Evolutionary conservation across 2,888 invertebrate species (phyloP), one percentile per base, ranked within the genome.

Genomic region (Mythimna impura): DNA sequence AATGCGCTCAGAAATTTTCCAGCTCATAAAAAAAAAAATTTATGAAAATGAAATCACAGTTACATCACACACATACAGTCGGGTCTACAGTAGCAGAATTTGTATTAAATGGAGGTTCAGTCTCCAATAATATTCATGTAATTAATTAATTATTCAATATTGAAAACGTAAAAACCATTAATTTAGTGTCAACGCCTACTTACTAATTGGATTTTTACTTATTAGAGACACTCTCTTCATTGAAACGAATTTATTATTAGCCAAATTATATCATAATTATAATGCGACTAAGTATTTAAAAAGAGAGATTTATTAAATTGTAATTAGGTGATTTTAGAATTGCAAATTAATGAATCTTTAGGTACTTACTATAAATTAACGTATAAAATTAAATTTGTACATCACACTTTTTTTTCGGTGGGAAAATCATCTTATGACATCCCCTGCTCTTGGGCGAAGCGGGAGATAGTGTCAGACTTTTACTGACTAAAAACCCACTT

Each of bases 181-280:
- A 57, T 30, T 79, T 47, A 54, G 30, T 50, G 54, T 65, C n/a
- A 36, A 54, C 52, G 25, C 60, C 12, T 47, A 65, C 73, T 6
- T 47, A 54, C 73, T 73, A 76, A 76, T 79, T 78, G 74, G 74
- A 73, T 65, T 78, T 78, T 79, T 68, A 74, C 43, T 65, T 68
- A 78, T 74, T 69, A 80, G 52, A 40, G 36, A 69, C 47, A 66
- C 69, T 62, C 61, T 68, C 43, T 55, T 57, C 20, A 66, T 40
- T 65, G 36, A 65, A 66, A 66, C 22, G 64, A 74, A 57, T 57
- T 79, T 65, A 68, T 54, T 68, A 52, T 36, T 65, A 57, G 12
- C 43, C 30, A 80, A 62, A 69, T 66, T 61, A 65, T 47, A 47
- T 20, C 47, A 47, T 64, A 36, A 65, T 57, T 54, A 58, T 66